Percentiles rank a stretch among this genome's conserved stretches.
phyloP scores from a whole-genome alignment of 30 jellyfish, hydroid and myxozoan species.

The Aurelia sp. region DNA sequence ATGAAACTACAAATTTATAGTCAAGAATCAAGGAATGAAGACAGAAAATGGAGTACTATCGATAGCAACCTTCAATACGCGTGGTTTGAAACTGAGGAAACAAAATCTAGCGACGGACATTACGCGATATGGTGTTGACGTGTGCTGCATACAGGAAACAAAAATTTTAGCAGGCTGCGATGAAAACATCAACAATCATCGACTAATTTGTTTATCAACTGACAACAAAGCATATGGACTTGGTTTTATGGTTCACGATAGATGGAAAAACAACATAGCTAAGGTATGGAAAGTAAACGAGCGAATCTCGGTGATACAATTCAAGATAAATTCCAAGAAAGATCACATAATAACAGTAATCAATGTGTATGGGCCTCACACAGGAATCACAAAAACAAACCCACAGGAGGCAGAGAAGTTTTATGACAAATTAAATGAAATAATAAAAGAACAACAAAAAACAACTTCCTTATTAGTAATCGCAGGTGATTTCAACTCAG shows the following conservation, averaged over 20 bases:
- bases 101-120: conserved; percentile 32
- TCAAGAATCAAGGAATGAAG: conserved; percentile 41
- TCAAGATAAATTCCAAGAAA: conserved; percentile 8
- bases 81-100: conserved; percentile 35
- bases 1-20: conserved; percentile 3
- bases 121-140: conserved; percentile 43
- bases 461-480: conserved; percentile 32
- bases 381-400: conserved; percentile 43
- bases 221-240: conserved; percentile 45
- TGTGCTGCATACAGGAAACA: too few species aligned
- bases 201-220: conserved; percentile 24
- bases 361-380: conserved; percentile 33
- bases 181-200: conserved; percentile 36
- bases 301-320: conserved; percentile 24
- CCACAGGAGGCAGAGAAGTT: conserved; percentile 43
- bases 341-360: conserved; percentile 3
- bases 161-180: conserved; percentile 37
- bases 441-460: conserved; percentile 30
- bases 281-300: conserved; percentile 38
- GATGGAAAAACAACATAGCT: conserved; percentile 27
- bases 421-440: conserved; percentile 35
- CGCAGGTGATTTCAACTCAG: conserved; percentile 43
- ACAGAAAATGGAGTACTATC: conserved; percentile 31
- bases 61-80: conserved; percentile 48
- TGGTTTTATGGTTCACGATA: conserved; percentile 42